phyloP scores from a whole-genome alignment of 2,113 vertebrate genomes.

The Rhombomys opimus region DNA sequence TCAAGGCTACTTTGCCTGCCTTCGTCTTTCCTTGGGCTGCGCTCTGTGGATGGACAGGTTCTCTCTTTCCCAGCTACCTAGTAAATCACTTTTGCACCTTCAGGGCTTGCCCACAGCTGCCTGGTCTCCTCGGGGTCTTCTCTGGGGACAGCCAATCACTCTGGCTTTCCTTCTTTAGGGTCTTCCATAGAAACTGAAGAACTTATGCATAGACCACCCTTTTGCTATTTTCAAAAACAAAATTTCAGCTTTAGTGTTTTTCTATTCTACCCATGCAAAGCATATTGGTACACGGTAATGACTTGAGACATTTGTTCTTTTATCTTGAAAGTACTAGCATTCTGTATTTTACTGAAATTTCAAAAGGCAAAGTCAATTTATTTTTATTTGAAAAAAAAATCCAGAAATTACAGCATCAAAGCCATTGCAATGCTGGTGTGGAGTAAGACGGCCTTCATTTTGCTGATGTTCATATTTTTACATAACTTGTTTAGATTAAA shows the following conservation, averaged over 20 bases:
- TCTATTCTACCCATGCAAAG: neutral
- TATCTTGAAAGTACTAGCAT: conserved; percentile 37
- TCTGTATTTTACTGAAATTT: conserved; percentile 39
- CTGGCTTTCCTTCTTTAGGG: neutral
- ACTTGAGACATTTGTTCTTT: conserved; percentile 51
- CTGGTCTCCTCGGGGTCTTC: neutral
- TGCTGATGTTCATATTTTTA: conserved; percentile 10
- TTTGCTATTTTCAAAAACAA: neutral
- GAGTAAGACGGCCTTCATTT: neutral
- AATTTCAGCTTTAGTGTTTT: neutral
- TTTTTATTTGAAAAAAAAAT: conserved; percentile 57
- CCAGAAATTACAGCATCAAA: conserved; percentile 59
- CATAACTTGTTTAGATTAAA: conserved; percentile 11
- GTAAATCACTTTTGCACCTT: neutral
- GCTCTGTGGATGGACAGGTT: neutral
- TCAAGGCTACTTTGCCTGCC: neutral
- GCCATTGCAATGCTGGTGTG: neutral
- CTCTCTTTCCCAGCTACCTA: neutral
- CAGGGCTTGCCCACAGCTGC: neutral
- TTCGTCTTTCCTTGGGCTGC: neutral
- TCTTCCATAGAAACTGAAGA: neutral
- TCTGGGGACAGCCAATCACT: neutral
- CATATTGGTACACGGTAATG: conserved; percentile 2
- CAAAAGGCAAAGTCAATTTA: conserved; percentile 60
- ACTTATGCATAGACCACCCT: neutral